Evolutionary conservation across 2,888 invertebrate species (phyloP).

Genomic region (Plebejus anna): DNA sequence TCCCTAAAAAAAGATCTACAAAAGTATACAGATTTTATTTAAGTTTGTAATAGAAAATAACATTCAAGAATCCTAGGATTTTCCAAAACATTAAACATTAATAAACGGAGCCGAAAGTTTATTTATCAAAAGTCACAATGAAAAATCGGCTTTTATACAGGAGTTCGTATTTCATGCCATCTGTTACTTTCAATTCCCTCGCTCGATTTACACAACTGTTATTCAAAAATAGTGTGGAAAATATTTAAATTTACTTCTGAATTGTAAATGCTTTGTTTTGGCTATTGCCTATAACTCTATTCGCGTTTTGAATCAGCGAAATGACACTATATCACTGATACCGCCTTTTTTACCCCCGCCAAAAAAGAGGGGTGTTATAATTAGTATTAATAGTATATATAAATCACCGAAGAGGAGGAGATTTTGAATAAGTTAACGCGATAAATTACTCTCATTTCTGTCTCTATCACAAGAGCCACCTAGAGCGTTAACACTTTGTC

Average conservation of each 20-base stretch:
- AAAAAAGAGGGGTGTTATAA: too few species aligned
- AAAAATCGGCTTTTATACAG: slow-evolving; percentile 1
- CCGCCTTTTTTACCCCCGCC: too few species aligned
- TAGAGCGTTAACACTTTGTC: too few species aligned
- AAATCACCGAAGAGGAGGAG: too few species aligned
- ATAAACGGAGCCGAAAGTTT: background rate
- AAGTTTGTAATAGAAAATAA: background rate
- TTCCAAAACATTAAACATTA: background rate
- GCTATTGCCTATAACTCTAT: background rate
- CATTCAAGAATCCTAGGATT: background rate
- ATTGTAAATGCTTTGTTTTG: background rate
- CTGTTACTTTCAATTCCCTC: slow-evolving; percentile 16
- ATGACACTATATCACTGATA: too few species aligned
- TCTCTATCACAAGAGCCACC: too few species aligned
- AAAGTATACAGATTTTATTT: too few species aligned
- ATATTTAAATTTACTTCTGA: slow-evolving; percentile 8
- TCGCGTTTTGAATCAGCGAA: background rate
- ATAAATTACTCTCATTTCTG: too few species aligned
- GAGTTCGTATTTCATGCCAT: slow-evolving; percentile 9
- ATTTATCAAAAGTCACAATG: slow-evolving; percentile 13
- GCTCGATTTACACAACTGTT: slow-evolving; percentile 13
- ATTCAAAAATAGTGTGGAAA: slow-evolving; percentile 17
- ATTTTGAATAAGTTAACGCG: too few species aligned
- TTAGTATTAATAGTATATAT: too few species aligned
- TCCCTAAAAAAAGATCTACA: too few species aligned